Percentiles rank a stretch among this genome's conserved stretches.
Evolutionary conservation across 2,113 vertebrate species (phyloP).

Genomic region (Seriola quinqueradiata): DNA sequence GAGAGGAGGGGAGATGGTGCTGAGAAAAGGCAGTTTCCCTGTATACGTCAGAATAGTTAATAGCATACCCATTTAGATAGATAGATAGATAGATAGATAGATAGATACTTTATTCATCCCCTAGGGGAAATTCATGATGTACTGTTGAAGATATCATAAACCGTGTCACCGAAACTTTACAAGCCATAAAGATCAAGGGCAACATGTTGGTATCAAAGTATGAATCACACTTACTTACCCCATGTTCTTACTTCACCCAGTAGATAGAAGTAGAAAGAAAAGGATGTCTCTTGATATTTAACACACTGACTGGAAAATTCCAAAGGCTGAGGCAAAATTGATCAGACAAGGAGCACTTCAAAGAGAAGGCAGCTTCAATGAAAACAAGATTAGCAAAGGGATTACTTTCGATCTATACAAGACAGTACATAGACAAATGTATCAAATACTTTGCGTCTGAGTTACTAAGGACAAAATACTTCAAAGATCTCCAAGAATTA

Average conservation of each 20-base stretch:
- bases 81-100: too few relatives aligned
- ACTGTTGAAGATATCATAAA: neutral
- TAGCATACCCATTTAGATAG: neutral
- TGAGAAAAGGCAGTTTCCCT: neutral
- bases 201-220: neutral
- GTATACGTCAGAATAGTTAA: neutral
- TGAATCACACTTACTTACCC: neutral
- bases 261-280: neutral
- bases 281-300: conserved; percentile 19
- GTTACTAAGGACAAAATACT: neutral
- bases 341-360: conserved; percentile 31
- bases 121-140: neutral
- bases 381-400: conserved; percentile 47
- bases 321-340: conserved; percentile 31
- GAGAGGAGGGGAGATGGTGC: neutral
- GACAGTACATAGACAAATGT: conserved; percentile 7
- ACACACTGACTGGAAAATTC: conserved; percentile 18
- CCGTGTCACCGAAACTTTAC: neutral
- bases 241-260: neutral
- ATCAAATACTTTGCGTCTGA: neutral
- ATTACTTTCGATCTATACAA: conserved; percentile 16
- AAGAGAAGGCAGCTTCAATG: conserved; percentile 31
- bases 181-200: conserved; percentile 1
- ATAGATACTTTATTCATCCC: too few relatives aligned
- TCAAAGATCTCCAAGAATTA: neutral